Evolutionary conservation across 1,140 invertebrate species (phyloP), one percentile per base, ranked within the genome.

Genomic region (Homalodisca vitripennis): DNA sequence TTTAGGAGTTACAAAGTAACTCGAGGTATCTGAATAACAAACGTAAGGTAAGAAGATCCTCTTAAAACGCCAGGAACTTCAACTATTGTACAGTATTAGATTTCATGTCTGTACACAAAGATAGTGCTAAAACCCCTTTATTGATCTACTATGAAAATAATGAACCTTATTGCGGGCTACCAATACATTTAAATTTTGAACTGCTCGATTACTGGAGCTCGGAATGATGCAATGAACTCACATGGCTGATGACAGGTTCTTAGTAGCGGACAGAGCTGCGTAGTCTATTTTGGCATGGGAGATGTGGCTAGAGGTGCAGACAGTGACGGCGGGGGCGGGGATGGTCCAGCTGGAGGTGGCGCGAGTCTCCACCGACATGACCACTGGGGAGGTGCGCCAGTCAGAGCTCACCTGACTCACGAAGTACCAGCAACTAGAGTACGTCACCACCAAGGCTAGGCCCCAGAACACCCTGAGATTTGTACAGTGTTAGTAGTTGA

Each of bases 401-500:
- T 53, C 51, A 10, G 60, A 31, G 10, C 63, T 31, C 26, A 64
- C 41, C 2, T 69, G 41, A 2, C 34, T 29, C 17, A 72, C 53
- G n/a, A 34, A 53, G 24, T 60, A 34, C 20, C 20, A 46, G 0
- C 34, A 55, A 1, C 41, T n/a, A 3, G 66, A 14, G 30, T 66
- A 71, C 14, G 57, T 47, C 13, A 66, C 30, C 17, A 66, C 14
- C 13, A 71, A 27, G 2, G 67, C 51, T 22, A 66, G 22, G 26
- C 64, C 12, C 70, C 70, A 71, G 63, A 70, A 71, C 17, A 69
- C 22, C 34, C 70, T 71, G 63, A n/a, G n/a, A n/a, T n/a, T n/a
- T n/a, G n/a, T n/a, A n/a, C n/a, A n/a, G n/a, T n/a, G n/a, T n/a
- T n/a, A n/a, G n/a, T n/a, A n/a, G n/a, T n/a, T n/a, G n/a, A n/a